phyloP scores from a whole-genome alignment of 2,797 vertebrate species.

The Danionella dracula region DNA sequence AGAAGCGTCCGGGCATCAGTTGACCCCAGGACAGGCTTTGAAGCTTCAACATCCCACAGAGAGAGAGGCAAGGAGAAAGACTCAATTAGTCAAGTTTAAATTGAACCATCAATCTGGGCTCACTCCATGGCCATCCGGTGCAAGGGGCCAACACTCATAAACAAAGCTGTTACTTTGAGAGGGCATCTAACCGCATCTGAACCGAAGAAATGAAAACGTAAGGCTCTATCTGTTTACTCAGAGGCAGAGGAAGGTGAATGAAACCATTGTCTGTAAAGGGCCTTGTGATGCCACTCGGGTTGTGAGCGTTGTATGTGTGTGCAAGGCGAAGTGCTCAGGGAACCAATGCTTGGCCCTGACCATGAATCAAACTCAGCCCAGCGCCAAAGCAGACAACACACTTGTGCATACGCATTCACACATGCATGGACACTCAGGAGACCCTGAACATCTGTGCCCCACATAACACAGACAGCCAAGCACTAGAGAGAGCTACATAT shows the following conservation, averaged over 20 bases:
- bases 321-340: conserved; percentile 35
- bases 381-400: conserved; percentile 40
- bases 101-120: conserved; percentile 32
- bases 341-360: conserved; percentile 48
- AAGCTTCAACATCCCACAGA: conserved; percentile 15
- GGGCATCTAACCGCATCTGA: background rate
- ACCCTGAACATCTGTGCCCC: conserved; percentile 54
- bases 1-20: background rate
- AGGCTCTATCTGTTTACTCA: background rate
- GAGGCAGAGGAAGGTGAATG: conserved; percentile 25
- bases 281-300: conserved; percentile 18
- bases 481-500: conserved; percentile 32
- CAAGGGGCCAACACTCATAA: conserved; percentile 14
- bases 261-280: conserved; percentile 15
- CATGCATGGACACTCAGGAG: conserved; percentile 39
- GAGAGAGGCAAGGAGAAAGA: conserved; percentile 8
- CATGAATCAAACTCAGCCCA: conserved; percentile 48
- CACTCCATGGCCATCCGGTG: conserved; percentile 22
- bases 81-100: conserved; percentile 34
- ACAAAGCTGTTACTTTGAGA: conserved; percentile 13
- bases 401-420: conserved; percentile 21
- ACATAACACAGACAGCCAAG: conserved; percentile 49
- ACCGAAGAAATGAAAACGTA: background rate
- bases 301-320: conserved; percentile 7
- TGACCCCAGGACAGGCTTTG: conserved; percentile 26